These are phyloP conservation scores for Lucifuga dentata DNA, from an alignment of 2,113 vertebrate genomes.

Conservation along the genomic window DNA sequence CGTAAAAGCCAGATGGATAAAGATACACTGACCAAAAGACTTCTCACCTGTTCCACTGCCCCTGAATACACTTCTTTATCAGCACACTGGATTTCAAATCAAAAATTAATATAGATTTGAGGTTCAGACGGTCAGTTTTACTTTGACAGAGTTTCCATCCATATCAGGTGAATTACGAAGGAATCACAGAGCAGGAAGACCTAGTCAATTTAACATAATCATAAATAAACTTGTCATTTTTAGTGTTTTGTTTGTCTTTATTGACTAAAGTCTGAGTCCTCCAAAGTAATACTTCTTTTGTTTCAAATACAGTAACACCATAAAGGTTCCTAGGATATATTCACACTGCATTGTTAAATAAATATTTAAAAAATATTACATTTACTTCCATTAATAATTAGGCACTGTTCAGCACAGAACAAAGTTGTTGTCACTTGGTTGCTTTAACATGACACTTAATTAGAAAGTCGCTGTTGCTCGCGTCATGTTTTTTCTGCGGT, in stretches of 20 bases:
- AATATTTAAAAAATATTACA: constrained; percentile 26
- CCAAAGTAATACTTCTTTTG: too few relatives aligned
- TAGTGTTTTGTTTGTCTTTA: constrained; percentile 22
- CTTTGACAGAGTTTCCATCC: constrained; percentile 18
- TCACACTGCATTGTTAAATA: too few relatives aligned
- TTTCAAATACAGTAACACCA: too few relatives aligned
- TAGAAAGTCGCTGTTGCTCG: constrained; percentile 38
- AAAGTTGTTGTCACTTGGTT: constrained; percentile 38
- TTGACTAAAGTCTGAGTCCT: constrained; percentile 17
- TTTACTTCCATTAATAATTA: constrained; percentile 42
- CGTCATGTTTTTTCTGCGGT: too few relatives aligned
- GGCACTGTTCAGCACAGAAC: constrained; percentile 41
- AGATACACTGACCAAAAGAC: background rate
- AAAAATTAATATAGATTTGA: too few relatives aligned
- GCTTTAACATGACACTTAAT: constrained; percentile 53
- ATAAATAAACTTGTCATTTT: constrained; percentile 42
- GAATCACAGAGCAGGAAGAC: constrained; percentile 57
- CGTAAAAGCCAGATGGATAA: constrained; percentile 12
- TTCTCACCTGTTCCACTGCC: too few relatives aligned
- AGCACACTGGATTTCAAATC: too few relatives aligned
- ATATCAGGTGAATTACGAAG: constrained; percentile 1
- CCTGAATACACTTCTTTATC: too few relatives aligned
- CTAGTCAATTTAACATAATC: constrained; percentile 44
- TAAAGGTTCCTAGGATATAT: too few relatives aligned
- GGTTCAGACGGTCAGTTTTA: constrained; percentile 18